A percentile compares a stretch with the other conserved stretches of the same genome.
phyloP scores from a whole-genome alignment of 2,888 invertebrate genomes.

The Troglohyphantes excavatus region DNA sequence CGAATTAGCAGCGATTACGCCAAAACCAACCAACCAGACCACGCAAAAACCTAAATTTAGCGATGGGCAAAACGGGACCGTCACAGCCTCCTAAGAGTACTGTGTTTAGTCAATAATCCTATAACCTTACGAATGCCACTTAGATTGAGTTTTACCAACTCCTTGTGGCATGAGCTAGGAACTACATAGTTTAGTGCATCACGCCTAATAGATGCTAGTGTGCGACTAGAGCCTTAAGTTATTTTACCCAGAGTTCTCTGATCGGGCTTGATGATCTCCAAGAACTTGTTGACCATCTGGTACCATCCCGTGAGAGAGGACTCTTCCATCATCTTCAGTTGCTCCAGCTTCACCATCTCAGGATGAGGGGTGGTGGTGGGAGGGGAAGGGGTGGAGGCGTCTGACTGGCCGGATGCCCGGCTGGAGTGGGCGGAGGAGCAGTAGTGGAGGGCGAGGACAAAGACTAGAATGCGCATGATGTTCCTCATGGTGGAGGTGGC shows the following conservation, averaged over 20 bases:
- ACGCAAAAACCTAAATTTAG: too few species aligned
- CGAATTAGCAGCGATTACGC: too few species aligned
- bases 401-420: constrained; percentile 8
- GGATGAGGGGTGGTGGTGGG: constrained; percentile 67
- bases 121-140: too few species aligned
- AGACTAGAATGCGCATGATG: constrained; percentile 13
- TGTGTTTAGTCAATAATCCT: too few species aligned
- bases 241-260: constrained; percentile 67
- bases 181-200: too few species aligned
- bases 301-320: constrained; percentile 72
- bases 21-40: too few species aligned
- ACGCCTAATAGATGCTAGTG: too few species aligned
- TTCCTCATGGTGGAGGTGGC: constrained; percentile 21
- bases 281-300: constrained; percentile 69
- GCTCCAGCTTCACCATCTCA: constrained; percentile 38
- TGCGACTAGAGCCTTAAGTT: too few species aligned
- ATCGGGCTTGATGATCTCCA: constrained; percentile 69
- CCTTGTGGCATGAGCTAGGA: too few species aligned
- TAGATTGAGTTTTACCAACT: too few species aligned
- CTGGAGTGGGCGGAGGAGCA: constrained; percentile 41
- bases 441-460: constrained; percentile 10
- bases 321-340: constrained; percentile 68
- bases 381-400: constrained; percentile 15
- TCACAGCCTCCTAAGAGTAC: too few species aligned
- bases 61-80: too few species aligned